Percentiles rank a stretch among this genome's conserved stretches.
phyloP scores from a whole-genome alignment of 1,140 invertebrate genomes.

The Panulirus ornatus region DNA sequence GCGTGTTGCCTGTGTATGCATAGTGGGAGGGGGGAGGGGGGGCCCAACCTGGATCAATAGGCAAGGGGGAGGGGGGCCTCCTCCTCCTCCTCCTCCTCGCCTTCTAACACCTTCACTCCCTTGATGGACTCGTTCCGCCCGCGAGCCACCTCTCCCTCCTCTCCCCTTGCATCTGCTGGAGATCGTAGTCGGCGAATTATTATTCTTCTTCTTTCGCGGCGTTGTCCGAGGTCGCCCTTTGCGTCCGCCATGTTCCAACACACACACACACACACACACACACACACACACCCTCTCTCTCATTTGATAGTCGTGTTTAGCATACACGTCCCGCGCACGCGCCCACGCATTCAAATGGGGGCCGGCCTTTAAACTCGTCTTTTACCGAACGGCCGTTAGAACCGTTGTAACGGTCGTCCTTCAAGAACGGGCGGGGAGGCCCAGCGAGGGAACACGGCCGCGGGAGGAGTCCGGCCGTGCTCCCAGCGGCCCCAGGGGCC shows the following conservation, averaged over 20 bases:
- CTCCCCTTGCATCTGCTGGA: no score
- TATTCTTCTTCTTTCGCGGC: background rate
- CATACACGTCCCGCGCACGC: conserved; percentile 49
- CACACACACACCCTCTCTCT: conserved; percentile 31
- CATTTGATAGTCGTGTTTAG: conserved; percentile 58
- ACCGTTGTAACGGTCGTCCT: background rate
- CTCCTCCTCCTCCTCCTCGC: no score
- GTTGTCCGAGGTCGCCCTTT: background rate
- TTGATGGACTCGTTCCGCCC: no score
- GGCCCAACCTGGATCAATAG: no score
- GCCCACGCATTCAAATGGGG: conserved; percentile 63
- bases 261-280: conserved; percentile 24
- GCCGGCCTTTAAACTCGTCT: conserved; percentile 55
- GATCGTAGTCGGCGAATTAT: no score
- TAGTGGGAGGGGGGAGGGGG: no score
- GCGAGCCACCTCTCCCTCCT: no score
- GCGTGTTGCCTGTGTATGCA: background rate
- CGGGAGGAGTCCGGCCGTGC: background rate
- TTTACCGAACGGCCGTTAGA: conserved; percentile 31
- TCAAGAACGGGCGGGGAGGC: background rate
- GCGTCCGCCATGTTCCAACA: background rate
- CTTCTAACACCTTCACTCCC: no score
- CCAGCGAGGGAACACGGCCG: background rate
- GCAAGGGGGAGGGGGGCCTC: no score
- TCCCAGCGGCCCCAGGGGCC: background rate